phyloP scores from a whole-genome alignment of 1,140 invertebrate species.

The Drosophila persimilis region DNA sequence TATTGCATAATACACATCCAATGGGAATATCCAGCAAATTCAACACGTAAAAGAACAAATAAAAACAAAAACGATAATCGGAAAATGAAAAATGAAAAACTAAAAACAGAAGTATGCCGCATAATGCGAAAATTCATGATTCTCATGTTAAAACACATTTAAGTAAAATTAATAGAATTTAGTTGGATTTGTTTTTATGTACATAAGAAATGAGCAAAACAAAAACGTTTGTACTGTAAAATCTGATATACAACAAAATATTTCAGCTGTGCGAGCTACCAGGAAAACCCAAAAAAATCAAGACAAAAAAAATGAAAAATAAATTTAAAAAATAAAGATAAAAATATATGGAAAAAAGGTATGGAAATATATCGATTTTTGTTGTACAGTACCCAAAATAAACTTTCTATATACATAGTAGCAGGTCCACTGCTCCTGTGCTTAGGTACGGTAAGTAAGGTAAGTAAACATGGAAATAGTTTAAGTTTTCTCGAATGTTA shows the following conservation, averaged over 20 bases:
- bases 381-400: too few relatives aligned
- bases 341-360: too few relatives aligned
- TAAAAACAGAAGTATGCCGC: conserved; percentile 15
- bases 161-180: conserved; percentile 20
- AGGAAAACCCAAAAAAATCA: conserved; percentile 3
- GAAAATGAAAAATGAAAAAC: neutral
- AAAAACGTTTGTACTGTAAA: conserved; percentile 46
- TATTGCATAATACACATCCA: conserved; percentile 33
- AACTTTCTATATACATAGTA: too few relatives aligned
- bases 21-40: conserved; percentile 38
- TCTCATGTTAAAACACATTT: neutral
- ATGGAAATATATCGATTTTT: too few relatives aligned
- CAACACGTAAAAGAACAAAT: conserved; percentile 18
- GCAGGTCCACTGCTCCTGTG: too few relatives aligned
- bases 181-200: conserved; percentile 56
- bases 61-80: neutral
- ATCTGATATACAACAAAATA: conserved; percentile 41
- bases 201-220: conserved; percentile 45
- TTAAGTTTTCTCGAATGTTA: too few relatives aligned
- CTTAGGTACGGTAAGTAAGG: too few relatives aligned
- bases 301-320: conserved; percentile 37
- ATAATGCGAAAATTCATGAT: conserved; percentile 9
- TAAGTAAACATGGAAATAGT: too few relatives aligned
- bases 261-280: conserved; percentile 5
- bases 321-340: conserved; percentile 36